phyloP scores from a whole-genome alignment of 2,113 vertebrate species.

The Cryptomyrus ogoouensis region DNA sequence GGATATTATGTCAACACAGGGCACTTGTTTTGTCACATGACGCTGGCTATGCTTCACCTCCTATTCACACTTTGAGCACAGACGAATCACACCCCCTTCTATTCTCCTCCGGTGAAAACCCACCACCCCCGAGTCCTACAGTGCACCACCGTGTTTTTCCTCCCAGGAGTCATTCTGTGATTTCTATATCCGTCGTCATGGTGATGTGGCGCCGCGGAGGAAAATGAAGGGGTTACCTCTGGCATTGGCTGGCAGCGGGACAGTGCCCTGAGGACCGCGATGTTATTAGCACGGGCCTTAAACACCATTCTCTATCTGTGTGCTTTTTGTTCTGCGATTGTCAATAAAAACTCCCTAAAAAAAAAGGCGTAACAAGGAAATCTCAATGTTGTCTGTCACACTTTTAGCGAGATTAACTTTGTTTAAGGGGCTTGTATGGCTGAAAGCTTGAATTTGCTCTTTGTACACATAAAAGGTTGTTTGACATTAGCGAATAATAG shows the following conservation, averaged over 20 bases:
- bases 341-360: conserved; percentile 75
- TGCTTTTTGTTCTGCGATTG: conserved; percentile 80
- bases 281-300: conserved; percentile 73
- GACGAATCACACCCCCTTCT: conserved; percentile 87
- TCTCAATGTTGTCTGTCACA: conserved; percentile 81
- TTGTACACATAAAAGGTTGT: conserved; percentile 66
- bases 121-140: conserved; percentile 85
- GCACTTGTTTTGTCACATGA: conserved; percentile 42
- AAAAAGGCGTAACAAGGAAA: conserved; percentile 76
- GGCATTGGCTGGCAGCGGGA: conserved; percentile 78
- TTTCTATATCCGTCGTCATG: conserved; percentile 99
- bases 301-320: conserved; percentile 73
- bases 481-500: conserved; percentile 62
- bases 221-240: conserved; percentile 87
- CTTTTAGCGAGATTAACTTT: conserved; percentile 84
- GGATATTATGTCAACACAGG: conserved; percentile 37
- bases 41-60: conserved; percentile 72
- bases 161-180: conserved; percentile 93
- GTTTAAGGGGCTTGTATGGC: conserved; percentile 79
- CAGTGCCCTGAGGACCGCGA: conserved; percentile 69
- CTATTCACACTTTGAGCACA: conserved; percentile 78
- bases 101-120: conserved; percentile 77
- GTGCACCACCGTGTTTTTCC: conserved; percentile 88
- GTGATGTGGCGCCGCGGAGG: conserved; percentile 80
- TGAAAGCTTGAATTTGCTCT: conserved; percentile 75